Evolutionary conservation across 2,888 invertebrate species (phyloP), one percentile per base, ranked within the genome.

Genomic region (Tiphia femorata): DNA sequence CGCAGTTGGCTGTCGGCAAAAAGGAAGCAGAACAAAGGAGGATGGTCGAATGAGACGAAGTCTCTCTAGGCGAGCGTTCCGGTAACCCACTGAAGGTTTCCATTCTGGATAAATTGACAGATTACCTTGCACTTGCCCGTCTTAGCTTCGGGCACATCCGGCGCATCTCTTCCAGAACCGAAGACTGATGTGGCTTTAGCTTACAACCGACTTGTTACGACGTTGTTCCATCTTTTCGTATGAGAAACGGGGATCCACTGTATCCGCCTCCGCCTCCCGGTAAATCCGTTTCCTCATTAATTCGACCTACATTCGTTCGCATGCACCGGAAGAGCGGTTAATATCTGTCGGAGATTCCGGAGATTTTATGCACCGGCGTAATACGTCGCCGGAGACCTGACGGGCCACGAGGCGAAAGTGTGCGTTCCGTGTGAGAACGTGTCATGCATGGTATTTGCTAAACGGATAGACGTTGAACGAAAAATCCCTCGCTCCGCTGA

Each of bases 61-160:
- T 46, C n/a, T n/a, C 52, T 43, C 41, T 56, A 20, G 10, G 23
- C 38, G 29, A n/a, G 7, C 37, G 51, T 20, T 30, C 35, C 27
- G 49, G 16, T 59, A 64, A 56, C 62, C 56, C 44, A 64, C 44
- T 59, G 49, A 64, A 46, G 57, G 38, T 63, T 49, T 44, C 37
- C 35, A 20, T 33, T 54, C 42, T 44, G 51, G 62, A 58, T 61
- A 66, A 64, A 66, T 64, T 66, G 64, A 64, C 56, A 58, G 64
- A 66, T 64, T 64, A 64, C 56, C 49, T 49, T 43, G 56, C 56
- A 56, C 49, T 58, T 62, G 58, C 38, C 30, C 35, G 33, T 14
- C 33, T 33, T n/a, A 4, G 33, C 33, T n/a, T 4, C 33, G 14
- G 12, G 6, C 33, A 33, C 33, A 14, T 33, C 33, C 33, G 12